These are phyloP conservation scores for Tylochromis polylepis DNA, from an alignment of 2,113 vertebrate genomes.

Conservation along the genomic window DNA sequence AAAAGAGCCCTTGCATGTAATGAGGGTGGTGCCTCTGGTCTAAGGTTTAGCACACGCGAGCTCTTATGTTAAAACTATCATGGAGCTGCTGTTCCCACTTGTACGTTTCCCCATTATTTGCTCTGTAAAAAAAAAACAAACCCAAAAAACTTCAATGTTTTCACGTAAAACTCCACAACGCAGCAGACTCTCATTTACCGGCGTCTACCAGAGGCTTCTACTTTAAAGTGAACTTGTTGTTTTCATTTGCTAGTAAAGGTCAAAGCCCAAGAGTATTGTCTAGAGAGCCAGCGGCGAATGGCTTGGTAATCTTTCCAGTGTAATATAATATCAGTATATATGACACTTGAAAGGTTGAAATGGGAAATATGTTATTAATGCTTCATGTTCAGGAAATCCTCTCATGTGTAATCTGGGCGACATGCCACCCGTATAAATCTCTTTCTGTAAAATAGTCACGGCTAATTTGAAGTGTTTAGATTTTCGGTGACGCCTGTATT, in stretches of 20 bases:
- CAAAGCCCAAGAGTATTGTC: constrained; percentile 35
- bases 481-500: neutral
- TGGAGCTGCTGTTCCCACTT: neutral
- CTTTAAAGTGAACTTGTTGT: constrained; percentile 6
- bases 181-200: neutral
- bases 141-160: neutral
- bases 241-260: constrained; percentile 34
- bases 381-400: constrained; percentile 30
- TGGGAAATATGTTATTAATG: constrained; percentile 27
- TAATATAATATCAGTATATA: constrained; percentile 19
- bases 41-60: constrained; percentile 8
- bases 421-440: constrained; percentile 11
- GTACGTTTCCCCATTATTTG: neutral
- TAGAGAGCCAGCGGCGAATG: neutral
- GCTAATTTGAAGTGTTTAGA: constrained; percentile 22
- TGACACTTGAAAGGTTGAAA: constrained; percentile 24
- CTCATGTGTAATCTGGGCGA: constrained; percentile 4
- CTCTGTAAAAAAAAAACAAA: neutral
- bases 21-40: constrained; percentile 37
- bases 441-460: constrained; percentile 11
- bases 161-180: neutral
- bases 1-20: constrained; percentile 38
- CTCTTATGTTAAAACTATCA: constrained; percentile 23
- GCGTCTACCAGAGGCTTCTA: neutral
- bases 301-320: neutral